Conservation (phyloP, 1,140 invertebrate species). For the Venustaconcha ellipsiformis region DNA sequence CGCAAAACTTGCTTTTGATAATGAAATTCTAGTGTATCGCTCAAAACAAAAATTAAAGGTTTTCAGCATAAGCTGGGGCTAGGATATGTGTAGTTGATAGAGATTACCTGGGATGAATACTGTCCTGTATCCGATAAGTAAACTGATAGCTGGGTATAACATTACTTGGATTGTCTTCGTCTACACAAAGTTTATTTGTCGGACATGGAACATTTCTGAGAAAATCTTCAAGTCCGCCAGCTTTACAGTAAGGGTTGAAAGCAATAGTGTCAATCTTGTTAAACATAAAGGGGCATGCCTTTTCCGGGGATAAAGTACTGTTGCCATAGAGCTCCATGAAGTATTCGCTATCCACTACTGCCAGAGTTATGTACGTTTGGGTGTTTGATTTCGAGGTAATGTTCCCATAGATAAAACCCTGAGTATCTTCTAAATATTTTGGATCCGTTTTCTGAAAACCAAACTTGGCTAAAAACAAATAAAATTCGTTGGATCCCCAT, state of each 20-base stretch:
- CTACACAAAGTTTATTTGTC: slow-evolving; percentile 81
- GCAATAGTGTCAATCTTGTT: slow-evolving; percentile 83
- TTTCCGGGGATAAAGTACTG: slow-evolving; percentile 72
- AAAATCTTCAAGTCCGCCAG: slow-evolving; percentile 83
- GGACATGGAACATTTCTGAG: slow-evolving; percentile 90
- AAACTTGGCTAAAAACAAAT: slow-evolving; percentile 93
- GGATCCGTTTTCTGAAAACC: slow-evolving; percentile 96
- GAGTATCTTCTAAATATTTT: slow-evolving; percentile 82
- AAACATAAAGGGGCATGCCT: slow-evolving; percentile 88
- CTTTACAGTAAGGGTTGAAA: slow-evolving; percentile 86
- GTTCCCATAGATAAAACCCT: slow-evolving; percentile 96
- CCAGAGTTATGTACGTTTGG: slow-evolving; percentile 80
- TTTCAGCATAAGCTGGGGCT: not conserved
- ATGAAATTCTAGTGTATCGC: too few relatives aligned
- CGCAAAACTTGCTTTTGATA: too few relatives aligned
- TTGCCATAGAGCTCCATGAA: slow-evolving; percentile 92
- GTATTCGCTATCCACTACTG: slow-evolving; percentile 86
- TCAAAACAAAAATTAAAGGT: too few relatives aligned
- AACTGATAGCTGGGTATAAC: slow-evolving; percentile 91
- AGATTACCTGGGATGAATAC: slow-evolving; percentile 85
- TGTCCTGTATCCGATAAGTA: slow-evolving; percentile 91
- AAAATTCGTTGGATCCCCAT: slow-evolving; percentile 79
- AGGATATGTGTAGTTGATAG: not conserved
- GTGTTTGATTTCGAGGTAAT: slow-evolving; percentile 78
- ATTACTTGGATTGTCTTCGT: slow-evolving; percentile 86